Evolutionary conservation across 2,113 vertebrate species (phyloP).

Genomic region (Corythoichthys intestinalis): DNA sequence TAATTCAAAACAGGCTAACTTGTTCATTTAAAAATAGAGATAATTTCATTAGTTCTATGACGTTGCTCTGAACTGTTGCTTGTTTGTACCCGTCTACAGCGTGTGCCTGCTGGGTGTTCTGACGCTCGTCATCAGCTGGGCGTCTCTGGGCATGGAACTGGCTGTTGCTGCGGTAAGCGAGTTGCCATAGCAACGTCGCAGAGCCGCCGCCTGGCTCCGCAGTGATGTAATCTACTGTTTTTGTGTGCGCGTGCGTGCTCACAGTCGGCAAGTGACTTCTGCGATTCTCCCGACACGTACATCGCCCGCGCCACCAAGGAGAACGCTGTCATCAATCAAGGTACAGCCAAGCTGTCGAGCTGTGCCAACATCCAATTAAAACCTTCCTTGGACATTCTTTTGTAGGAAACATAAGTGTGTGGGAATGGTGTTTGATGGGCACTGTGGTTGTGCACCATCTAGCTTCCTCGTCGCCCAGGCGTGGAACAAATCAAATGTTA

Average conservation of each 20-base stretch:
- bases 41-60: too few relatives aligned
- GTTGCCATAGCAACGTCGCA: constrained; percentile 57
- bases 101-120: constrained; percentile 89
- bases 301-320: constrained; percentile 82
- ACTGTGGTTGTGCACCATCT: background rate
- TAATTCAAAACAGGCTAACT: background rate
- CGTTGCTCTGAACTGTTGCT: background rate
- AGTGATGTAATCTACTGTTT: constrained; percentile 54
- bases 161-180: constrained; percentile 83
- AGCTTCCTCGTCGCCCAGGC: background rate
- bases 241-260: constrained; percentile 25
- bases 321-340: constrained; percentile 79
- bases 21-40: background rate
- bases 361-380: constrained; percentile 23
- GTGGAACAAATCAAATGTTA: background rate
- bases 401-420: constrained; percentile 37
- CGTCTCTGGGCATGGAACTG: constrained; percentile 86
- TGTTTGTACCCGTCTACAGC: constrained; percentile 61
- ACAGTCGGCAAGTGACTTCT: constrained; percentile 91
- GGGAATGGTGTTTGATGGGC: background rate
- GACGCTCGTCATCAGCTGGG: constrained; percentile 91
- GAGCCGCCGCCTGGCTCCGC: constrained; percentile 36
- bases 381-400: constrained; percentile 35
- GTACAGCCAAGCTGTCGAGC: constrained; percentile 49
- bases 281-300: constrained; percentile 82